These are phyloP conservation scores for Lypha dubia DNA, from an alignment of 2,888 invertebrate genomes.

Conservation along the genomic window DNA sequence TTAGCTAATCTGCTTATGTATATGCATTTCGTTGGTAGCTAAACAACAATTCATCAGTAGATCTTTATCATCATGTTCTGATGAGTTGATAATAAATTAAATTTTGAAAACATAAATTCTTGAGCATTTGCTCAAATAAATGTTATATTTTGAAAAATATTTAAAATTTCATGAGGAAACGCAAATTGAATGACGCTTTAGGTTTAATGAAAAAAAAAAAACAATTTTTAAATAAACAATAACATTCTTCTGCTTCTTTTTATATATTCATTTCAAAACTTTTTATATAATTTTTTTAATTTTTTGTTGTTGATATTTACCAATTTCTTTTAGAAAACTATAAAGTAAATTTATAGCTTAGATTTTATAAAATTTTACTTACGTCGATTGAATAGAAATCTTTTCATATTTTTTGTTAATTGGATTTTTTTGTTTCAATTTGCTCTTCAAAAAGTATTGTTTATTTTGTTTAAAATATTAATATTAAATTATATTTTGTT, in stretches of 20 bases:
- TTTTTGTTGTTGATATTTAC: background rate
- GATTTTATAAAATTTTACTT: slow-evolving; percentile 40
- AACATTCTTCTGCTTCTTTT: background rate
- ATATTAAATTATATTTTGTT: slow-evolving; percentile 54
- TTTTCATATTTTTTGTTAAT: slow-evolving; percentile 38
- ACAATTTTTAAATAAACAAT: background rate
- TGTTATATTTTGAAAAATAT: too few species aligned
- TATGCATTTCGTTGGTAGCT: too few species aligned
- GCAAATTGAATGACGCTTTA: slow-evolving; percentile 5
- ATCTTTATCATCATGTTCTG: too few species aligned
- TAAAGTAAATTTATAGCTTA: slow-evolving; percentile 38
- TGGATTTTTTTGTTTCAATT: slow-evolving; percentile 42
- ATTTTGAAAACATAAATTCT: too few species aligned
- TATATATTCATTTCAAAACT: background rate
- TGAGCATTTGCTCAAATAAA: too few species aligned
- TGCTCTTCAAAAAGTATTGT: slow-evolving; percentile 57
- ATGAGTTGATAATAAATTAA: too few species aligned
- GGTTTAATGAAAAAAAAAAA: background rate
- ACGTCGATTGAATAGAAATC: too few species aligned
- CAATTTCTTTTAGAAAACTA: slow-evolving; percentile 38
- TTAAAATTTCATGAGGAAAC: too few species aligned
- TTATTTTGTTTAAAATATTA: slow-evolving; percentile 22
- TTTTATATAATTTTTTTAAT: background rate
- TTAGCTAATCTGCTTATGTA: too few species aligned
- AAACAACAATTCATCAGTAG: too few species aligned